A percentile compares a stretch with the other conserved stretches of the same genome.
phyloP scores from a whole-genome alignment of 2,113 vertebrate genomes.

The Brachyhypopomus occidentalis region DNA sequence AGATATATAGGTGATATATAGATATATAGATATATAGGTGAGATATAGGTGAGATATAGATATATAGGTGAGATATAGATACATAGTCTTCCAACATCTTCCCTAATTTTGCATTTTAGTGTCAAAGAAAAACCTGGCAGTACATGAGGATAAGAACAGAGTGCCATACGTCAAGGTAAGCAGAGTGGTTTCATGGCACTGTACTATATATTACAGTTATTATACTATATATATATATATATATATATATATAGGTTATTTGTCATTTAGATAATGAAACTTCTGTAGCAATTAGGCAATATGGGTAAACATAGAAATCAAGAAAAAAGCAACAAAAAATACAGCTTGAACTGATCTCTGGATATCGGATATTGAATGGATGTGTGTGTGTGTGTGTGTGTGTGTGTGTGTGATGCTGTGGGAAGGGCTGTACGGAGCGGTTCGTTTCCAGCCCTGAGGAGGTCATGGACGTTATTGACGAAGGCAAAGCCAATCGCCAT shows the following conservation, averaged over 20 bases:
- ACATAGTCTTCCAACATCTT: background rate
- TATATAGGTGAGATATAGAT: background rate
- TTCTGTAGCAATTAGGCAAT: too few relatives aligned
- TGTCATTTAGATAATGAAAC: too few relatives aligned
- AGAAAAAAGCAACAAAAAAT: too few relatives aligned
- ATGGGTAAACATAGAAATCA: too few relatives aligned
- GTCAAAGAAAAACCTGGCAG: constrained; percentile 95
- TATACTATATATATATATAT: too few relatives aligned
- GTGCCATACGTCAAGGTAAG: constrained; percentile 96
- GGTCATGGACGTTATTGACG: constrained; percentile 96
- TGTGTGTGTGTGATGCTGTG: background rate
- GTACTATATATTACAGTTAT: too few relatives aligned
- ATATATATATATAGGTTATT: too few relatives aligned
- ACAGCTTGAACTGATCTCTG: background rate
- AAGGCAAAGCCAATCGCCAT: constrained; percentile 93
- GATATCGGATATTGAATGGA: background rate
- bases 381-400: background rate
- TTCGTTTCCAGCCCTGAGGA: constrained; percentile 97
- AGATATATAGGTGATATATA: background rate
- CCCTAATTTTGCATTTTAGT: constrained; percentile 73
- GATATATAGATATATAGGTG: too few relatives aligned
- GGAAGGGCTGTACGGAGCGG: constrained; percentile 92
- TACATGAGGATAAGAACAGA: constrained; percentile 97
- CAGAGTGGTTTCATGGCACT: background rate
- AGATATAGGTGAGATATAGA: too few relatives aligned